These are phyloP conservation scores for Apotomis capreana DNA, from an alignment of 2,888 invertebrate genomes.

Conservation along the genomic window DNA sequence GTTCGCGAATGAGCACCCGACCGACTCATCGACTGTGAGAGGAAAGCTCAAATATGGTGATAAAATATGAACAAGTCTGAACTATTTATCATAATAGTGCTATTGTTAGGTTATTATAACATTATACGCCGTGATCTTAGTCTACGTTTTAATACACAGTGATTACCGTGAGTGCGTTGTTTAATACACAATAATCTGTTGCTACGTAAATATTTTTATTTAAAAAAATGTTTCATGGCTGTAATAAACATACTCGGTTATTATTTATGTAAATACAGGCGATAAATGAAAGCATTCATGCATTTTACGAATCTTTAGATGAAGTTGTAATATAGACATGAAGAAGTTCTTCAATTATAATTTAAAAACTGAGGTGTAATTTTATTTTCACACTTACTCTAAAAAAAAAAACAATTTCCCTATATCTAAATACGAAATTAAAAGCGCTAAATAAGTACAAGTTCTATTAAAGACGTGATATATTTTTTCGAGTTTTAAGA, in stretches of 20 bases:
- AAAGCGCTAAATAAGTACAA: too few relatives aligned
- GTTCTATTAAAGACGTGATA: too few relatives aligned
- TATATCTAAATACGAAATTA: too few relatives aligned
- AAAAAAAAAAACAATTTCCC: too few relatives aligned
- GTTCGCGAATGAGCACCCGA: constrained; percentile 46
- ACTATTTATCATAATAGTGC: constrained; percentile 51
- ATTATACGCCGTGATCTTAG: constrained; percentile 57
- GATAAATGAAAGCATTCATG: constrained; percentile 66
- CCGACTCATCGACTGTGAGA: constrained; percentile 51
- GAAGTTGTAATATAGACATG: constrained; percentile 54
- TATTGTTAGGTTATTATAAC: constrained; percentile 50
- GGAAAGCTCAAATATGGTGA: constrained; percentile 76
- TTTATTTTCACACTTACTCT: constrained; percentile 4
- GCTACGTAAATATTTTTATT: constrained; percentile 55
- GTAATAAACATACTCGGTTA: constrained; percentile 54
- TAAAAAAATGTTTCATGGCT: constrained; percentile 57
- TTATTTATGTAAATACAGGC: constrained; percentile 55
- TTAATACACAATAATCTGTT: constrained; percentile 50
- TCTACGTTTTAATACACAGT: constrained; percentile 52
- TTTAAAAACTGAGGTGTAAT: constrained; percentile 33
- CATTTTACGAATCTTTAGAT: constrained; percentile 71
- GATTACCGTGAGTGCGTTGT: constrained; percentile 53
- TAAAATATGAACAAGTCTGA: constrained; percentile 65
- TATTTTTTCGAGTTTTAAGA: too few relatives aligned
- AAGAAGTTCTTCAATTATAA: constrained; percentile 30